These are phyloP conservation scores for Danaus melanippus DNA, from an alignment of 1,140 invertebrate species.

Conservation along the genomic window DNA sequence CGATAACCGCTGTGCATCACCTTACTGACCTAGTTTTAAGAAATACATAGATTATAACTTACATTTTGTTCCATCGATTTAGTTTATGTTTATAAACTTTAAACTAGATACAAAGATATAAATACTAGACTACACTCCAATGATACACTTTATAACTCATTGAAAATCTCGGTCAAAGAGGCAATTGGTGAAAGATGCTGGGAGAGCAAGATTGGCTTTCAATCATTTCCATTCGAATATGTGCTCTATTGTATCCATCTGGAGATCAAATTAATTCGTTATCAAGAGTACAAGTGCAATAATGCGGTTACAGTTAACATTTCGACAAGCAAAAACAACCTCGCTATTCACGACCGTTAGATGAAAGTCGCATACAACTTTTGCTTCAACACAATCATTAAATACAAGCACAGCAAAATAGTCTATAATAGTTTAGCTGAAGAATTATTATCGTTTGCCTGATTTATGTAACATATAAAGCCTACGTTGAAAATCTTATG, in stretches of 20 bases:
- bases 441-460: constrained; percentile 7
- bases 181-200: constrained; percentile 16
- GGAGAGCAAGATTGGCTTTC: constrained; percentile 8
- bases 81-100: too few species aligned
- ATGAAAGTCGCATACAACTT: constrained; percentile 36
- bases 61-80: not conserved
- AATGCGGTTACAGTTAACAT: constrained; percentile 48
- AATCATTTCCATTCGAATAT: constrained; percentile 6
- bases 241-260: constrained; percentile 16
- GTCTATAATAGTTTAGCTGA: constrained; percentile 7
- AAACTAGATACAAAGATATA: too few species aligned
- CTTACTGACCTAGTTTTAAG: constrained; percentile 16
- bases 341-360: constrained; percentile 47
- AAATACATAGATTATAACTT: not conserved
- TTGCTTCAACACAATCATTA: not conserved
- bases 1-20: constrained; percentile 12
- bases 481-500: constrained; percentile 16
- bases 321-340: constrained; percentile 61
- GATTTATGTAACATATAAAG: not conserved
- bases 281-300: constrained; percentile 16
- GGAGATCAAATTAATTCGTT: constrained; percentile 21
- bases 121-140: too few species aligned
- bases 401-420: constrained; percentile 16
- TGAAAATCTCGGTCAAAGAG: constrained; percentile 17
- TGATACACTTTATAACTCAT: constrained; percentile 5